These are phyloP conservation scores for Saccostrea cuccullata DNA, from an alignment of 1,140 invertebrate species.

Conservation along the genomic window DNA sequence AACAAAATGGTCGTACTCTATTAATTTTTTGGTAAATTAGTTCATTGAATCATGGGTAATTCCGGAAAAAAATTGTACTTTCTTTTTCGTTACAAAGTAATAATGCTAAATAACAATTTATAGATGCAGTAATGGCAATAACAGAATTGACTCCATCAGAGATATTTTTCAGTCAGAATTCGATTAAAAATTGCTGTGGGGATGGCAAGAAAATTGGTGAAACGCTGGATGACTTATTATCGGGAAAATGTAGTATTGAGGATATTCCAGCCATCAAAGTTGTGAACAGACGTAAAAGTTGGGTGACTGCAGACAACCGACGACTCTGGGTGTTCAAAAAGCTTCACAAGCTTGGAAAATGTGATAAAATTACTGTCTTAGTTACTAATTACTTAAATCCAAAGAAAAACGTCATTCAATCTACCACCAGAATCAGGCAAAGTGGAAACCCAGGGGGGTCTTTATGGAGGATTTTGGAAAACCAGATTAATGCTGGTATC, in stretches of 20 bases:
- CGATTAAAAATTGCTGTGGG: neutral
- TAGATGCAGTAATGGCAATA: neutral
- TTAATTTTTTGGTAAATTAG: too few relatives aligned
- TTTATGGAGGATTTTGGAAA: neutral
- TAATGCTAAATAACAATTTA: neutral
- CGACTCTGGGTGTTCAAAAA: slow-evolving; percentile 18
- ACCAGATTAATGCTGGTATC: too few relatives aligned
- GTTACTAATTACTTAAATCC: neutral
- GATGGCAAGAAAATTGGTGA: neutral
- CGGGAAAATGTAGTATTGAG: neutral
- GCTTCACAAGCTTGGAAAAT: neutral
- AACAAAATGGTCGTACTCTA: too few relatives aligned
- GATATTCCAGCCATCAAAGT: slow-evolving; percentile 21
- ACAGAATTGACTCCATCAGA: neutral
- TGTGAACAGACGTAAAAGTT: neutral
- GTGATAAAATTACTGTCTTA: neutral
- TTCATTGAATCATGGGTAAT: neutral
- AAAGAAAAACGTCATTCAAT: neutral
- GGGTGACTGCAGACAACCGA: neutral
- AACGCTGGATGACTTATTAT: slow-evolving; percentile 24
- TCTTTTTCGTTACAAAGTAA: neutral
- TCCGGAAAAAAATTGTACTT: neutral
- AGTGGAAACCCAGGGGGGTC: neutral
- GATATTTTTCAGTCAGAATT: slow-evolving; percentile 19
- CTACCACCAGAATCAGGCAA: neutral